These are phyloP conservation scores for Cirrhinus molitorella DNA, from an alignment of 2,797 vertebrate genomes.

Conservation along the genomic window DNA sequence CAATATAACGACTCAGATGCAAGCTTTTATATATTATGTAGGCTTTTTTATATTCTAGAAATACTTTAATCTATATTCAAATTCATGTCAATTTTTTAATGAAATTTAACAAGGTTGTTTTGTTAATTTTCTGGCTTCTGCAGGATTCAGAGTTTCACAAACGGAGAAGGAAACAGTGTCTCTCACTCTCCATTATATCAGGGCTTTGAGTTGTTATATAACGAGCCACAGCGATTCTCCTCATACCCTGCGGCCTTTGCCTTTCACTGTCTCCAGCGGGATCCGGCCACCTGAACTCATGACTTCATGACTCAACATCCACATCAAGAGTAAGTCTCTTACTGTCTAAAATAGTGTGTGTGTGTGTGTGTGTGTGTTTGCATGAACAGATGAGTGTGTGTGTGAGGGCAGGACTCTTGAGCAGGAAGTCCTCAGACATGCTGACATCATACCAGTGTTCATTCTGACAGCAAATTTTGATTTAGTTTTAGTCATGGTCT, in stretches of 20 bases:
- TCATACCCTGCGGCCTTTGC: background rate
- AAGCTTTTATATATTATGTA: no score
- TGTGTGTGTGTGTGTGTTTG: slow-evolving; percentile 19
- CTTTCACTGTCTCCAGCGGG: background rate
- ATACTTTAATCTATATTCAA: no score
- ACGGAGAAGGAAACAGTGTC: background rate
- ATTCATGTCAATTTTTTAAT: no score
- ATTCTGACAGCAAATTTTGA: no score
- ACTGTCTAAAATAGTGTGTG: background rate
- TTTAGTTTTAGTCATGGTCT: no score
- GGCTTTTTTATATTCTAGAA: no score
- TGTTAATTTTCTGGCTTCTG: background rate
- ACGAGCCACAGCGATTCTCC: background rate
- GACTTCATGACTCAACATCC: background rate
- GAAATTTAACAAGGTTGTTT: background rate
- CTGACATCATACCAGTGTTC: background rate
- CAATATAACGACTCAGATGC: no score
- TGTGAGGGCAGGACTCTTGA: background rate
- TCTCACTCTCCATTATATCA: background rate
- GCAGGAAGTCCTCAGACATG: background rate
- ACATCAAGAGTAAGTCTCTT: background rate
- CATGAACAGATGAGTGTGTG: slow-evolving; percentile 11
- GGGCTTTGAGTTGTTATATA: background rate
- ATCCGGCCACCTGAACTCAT: background rate
- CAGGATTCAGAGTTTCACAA: background rate